Evolutionary conservation across 2,797 vertebrate genomes (phyloP), one percentile per base, ranked within the genome.

Genomic region (Threskiornis aethiopicus): DNA sequence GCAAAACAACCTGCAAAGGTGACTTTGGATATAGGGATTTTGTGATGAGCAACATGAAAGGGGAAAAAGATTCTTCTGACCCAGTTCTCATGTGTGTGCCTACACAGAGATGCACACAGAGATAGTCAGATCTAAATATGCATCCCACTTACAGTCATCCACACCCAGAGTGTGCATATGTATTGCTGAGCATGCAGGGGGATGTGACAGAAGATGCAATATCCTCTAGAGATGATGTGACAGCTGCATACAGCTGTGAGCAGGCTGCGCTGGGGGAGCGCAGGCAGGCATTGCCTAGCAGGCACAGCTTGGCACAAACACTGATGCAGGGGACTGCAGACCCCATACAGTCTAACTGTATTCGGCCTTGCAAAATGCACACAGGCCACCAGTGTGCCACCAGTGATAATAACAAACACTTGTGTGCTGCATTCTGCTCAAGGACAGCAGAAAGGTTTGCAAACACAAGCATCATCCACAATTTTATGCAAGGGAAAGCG

Each of bases 151-250:
- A 58, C 11, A 65, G 72, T 47, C 83, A 69, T 75, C 84, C 72
- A 42, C 35, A 51, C 62, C 18, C 79, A 62, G 58, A 13, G 17
- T 20, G 72, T 65, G 91, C 69, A 39, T 75, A 66, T 57, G 31
- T 93, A 87, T 55, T 0, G 1, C 66, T 54, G 76, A 92, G 59
- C 6, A 4, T 57, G 62, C 75, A 72, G 42, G 47, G 75, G 52
- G 83, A 87, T 84, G 89, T 94, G 90, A 87, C 47, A 78, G 78
- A 93, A 89, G 91, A 92, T 41, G 84, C 31, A 25, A 1, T 42
- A 72, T 92, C 90, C 93, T 94, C 82, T 73, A 51, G 96, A 81
- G 87, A 42, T 52, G 66, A 92, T 84, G 92, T 91, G 96, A 90
- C 92, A 93, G 93, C 89, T 94, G 76, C 72, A 69, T 78, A 87